Evolutionary conservation across 2,797 vertebrate genomes (phyloP).

Genomic region (Alca torda): DNA sequence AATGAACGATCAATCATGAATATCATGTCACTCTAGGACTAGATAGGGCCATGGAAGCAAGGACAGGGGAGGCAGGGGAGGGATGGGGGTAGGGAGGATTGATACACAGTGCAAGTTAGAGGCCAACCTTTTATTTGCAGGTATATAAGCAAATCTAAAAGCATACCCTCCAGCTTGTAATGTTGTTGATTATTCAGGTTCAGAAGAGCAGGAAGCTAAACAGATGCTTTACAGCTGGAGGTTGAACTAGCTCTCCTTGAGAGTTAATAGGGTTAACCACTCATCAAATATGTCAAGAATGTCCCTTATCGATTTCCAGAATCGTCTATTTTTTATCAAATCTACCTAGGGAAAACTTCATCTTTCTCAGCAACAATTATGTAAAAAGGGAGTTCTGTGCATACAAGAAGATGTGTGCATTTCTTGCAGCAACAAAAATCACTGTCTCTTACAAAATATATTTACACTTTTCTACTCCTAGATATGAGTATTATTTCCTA

Average conservation of each 20-base stretch:
- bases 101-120: neutral
- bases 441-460: neutral
- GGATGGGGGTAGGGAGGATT: neutral
- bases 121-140: neutral
- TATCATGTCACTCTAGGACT: neutral
- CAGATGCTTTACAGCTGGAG: neutral
- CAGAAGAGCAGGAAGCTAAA: neutral
- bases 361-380: neutral
- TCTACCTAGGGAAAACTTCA: neutral
- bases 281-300: neutral
- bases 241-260: neutral
- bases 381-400: neutral
- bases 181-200: neutral
- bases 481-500: neutral
- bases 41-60: neutral
- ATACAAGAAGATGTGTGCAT: neutral
- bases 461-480: neutral
- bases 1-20: neutral
- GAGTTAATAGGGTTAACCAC: neutral
- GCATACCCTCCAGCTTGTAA: neutral
- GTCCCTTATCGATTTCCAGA: neutral
- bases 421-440: neutral
- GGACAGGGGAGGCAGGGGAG: fast-evolving
- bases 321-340: neutral
- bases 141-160: neutral